Evolutionary conservation across 2,888 invertebrate species (phyloP).

Genomic region (Globia sparganii): DNA sequence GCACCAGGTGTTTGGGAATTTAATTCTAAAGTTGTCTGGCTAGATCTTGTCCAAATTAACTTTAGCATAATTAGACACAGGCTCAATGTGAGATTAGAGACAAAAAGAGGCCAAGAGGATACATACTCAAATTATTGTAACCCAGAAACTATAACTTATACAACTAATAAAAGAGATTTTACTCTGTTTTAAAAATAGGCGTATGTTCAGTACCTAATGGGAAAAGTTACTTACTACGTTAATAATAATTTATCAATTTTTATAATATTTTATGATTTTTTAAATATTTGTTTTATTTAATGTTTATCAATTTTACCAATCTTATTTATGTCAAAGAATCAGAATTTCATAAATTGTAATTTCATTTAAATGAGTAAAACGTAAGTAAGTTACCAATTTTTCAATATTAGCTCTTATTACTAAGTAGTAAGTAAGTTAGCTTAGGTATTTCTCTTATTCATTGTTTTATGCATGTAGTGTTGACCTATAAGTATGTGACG

Average conservation of each 20-base stretch:
- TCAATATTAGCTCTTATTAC: too few species aligned
- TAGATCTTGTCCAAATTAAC: conserved; percentile 25
- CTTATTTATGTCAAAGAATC: neutral
- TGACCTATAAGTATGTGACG: too few species aligned
- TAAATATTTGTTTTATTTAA: too few species aligned
- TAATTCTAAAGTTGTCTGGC: conserved; percentile 16
- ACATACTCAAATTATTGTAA: neutral
- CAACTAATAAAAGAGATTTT: too few species aligned
- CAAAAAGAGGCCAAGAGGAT: neutral
- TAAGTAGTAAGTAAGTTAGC: too few species aligned
- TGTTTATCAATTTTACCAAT: too few species aligned
- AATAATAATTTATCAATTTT: neutral
- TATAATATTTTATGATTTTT: neutral
- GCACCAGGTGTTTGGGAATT: conserved; percentile 19
- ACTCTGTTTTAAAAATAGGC: neutral
- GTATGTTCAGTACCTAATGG: too few species aligned
- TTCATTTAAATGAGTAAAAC: too few species aligned
- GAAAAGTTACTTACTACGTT: too few species aligned
- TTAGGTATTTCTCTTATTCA: too few species aligned
- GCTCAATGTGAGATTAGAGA: neutral
- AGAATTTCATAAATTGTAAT: neutral
- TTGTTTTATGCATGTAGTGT: too few species aligned
- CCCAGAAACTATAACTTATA: neutral
- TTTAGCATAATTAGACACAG: neutral
- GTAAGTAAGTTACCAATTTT: too few species aligned